phyloP scores from a whole-genome alignment of 2,113 vertebrate genomes.

The Steatornis caripensis region DNA sequence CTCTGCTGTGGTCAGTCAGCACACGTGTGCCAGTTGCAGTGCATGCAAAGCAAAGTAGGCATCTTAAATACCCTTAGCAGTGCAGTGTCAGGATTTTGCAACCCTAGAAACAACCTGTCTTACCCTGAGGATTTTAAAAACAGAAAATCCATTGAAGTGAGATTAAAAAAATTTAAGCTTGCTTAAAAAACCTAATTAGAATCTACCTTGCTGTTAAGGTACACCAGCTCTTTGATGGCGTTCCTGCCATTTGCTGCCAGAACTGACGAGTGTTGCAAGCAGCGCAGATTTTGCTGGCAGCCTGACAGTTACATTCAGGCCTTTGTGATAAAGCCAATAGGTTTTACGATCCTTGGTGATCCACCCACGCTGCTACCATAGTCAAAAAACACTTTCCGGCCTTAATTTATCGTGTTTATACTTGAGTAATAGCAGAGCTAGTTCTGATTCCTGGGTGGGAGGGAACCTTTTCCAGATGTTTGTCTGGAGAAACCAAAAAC shows the following conservation, averaged over 20 bases:
- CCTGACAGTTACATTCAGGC: not conserved
- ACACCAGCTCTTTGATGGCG: not conserved
- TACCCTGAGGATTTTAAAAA: not conserved
- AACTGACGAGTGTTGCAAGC: not conserved
- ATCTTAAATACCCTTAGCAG: not conserved
- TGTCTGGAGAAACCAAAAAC: not conserved
- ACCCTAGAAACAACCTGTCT: not conserved
- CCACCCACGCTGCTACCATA: slow-evolving; percentile 9
- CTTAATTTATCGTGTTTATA: not conserved
- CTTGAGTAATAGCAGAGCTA: not conserved
- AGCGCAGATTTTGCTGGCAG: slow-evolving; percentile 13
- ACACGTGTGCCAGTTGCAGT: not conserved
- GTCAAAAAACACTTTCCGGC: not conserved
- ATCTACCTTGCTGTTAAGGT: not conserved
- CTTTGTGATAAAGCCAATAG: not conserved
- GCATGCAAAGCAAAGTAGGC: not conserved
- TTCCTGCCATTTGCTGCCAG: not conserved
- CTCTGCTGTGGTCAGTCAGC: not conserved
- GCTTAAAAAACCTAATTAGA: not conserved
- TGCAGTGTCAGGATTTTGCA: not conserved
- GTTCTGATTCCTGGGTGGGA: not conserved
- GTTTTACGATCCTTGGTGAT: not conserved
- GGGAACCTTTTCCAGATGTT: slow-evolving; percentile 3
- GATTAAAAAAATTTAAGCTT: not conserved
- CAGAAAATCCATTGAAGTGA: not conserved